Evolutionary conservation across 1,140 invertebrate species (phyloP).

Genomic region (Conus ventricosus): DNA sequence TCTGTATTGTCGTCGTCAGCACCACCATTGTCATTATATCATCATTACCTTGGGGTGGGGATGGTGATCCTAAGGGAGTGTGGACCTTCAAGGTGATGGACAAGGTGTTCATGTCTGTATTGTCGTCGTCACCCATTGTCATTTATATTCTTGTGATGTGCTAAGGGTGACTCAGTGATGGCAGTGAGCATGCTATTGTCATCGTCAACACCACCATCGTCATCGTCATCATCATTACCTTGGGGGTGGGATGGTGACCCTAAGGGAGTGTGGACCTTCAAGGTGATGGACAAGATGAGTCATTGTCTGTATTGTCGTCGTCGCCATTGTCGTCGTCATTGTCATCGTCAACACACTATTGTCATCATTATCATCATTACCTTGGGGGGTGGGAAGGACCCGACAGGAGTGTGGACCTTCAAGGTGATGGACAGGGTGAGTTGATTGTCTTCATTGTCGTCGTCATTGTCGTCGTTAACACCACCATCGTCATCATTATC

Average conservation of each 20-base stretch:
- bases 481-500: too few species aligned
- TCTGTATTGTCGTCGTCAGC: too few species aligned
- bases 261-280: slow-evolving; percentile 60
- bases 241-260: slow-evolving; percentile 34
- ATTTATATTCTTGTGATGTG: background rate
- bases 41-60: too few species aligned
- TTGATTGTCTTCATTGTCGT: background rate
- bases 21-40: too few species aligned
- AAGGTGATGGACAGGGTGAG: slow-evolving; percentile 57
- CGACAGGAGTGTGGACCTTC: slow-evolving; percentile 62
- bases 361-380: too few species aligned
- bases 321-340: background rate
- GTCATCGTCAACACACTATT: too few species aligned
- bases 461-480: too few species aligned
- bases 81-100: background rate
- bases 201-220: too few species aligned
- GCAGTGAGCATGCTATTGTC: too few species aligned
- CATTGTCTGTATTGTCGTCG: too few species aligned
- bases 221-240: too few species aligned
- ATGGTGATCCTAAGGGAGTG: background rate
- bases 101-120: background rate
- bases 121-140: too few species aligned
- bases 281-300: slow-evolving; percentile 56
- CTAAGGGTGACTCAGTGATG: background rate
- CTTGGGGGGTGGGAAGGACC: background rate